A percentile compares a stretch with the other conserved stretches of the same genome.
Conservation (phyloP, 2,113 vertebrate species). For the Glareola pratincola region DNA sequence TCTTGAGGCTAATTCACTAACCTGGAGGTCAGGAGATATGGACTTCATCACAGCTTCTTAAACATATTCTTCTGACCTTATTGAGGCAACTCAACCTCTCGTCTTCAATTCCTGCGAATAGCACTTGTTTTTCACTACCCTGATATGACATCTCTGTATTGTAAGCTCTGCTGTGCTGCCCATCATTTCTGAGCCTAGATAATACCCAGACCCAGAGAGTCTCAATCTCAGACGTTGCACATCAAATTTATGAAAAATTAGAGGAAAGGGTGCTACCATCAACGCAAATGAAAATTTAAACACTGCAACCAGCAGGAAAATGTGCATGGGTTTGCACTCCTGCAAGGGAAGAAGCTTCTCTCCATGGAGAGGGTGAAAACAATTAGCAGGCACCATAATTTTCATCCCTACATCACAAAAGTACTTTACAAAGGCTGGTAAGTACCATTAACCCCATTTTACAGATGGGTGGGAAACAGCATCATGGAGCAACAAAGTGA, state of each 20-base stretch:
- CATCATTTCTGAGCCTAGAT: neutral
- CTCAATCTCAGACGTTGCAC: neutral
- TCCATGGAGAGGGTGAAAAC: neutral
- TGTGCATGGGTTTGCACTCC: neutral
- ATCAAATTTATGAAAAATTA: neutral
- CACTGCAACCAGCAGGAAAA: neutral
- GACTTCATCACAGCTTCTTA: neutral
- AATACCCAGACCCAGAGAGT: neutral
- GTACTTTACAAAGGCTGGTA: neutral
- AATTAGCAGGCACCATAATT: slow-evolving; percentile 5
- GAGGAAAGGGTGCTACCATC: neutral
- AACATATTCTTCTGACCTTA: neutral
- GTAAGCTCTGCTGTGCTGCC: neutral
- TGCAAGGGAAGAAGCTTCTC: neutral
- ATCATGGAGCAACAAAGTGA: slow-evolving; percentile 20
- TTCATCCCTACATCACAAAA: neutral
- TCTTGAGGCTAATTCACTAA: neutral
- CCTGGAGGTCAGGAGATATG: neutral
- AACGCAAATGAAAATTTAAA: neutral
- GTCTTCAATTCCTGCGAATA: neutral
- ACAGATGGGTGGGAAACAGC: slow-evolving; percentile 26
- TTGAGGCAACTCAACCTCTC: neutral
- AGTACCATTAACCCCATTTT: slow-evolving; percentile 38
- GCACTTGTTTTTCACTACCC: neutral
- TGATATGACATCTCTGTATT: neutral